A percentile compares a stretch with the other conserved stretches of the same genome.
Conservation (phyloP, 2,888 invertebrate genomes). For the Agriotes lineatus region DNA sequence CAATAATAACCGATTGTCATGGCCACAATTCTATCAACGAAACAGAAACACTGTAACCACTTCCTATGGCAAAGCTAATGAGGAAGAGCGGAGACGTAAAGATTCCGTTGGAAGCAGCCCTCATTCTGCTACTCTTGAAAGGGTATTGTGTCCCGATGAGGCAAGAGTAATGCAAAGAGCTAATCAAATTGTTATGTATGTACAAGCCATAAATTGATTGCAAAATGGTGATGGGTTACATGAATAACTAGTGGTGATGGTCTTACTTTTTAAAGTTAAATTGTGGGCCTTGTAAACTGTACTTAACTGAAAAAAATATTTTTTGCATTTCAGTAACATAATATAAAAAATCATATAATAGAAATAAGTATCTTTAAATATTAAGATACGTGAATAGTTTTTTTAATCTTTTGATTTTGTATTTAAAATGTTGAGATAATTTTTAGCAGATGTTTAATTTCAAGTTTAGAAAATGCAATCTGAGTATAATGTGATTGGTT, state of each 20-base stretch:
- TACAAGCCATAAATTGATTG: constrained; percentile 55
- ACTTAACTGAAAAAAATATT: too few species aligned
- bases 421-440: too few species aligned
- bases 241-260: constrained; percentile 8
- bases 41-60: constrained; percentile 54
- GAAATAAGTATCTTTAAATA: too few species aligned
- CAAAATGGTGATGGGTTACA: constrained; percentile 38
- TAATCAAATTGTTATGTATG: constrained; percentile 91
- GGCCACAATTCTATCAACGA: constrained; percentile 69
- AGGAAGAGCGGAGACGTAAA: constrained; percentile 64
- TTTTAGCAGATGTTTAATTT: too few species aligned
- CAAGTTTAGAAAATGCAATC: too few species aligned
- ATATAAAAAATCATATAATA: too few species aligned
- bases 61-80: constrained; percentile 57
- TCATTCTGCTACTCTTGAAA: constrained; percentile 69
- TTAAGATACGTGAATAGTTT: too few species aligned
- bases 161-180: constrained; percentile 87
- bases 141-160: constrained; percentile 77
- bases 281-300: too few species aligned
- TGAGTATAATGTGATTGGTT: too few species aligned
- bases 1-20: constrained; percentile 70
- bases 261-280: too few species aligned
- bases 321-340: too few species aligned
- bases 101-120: constrained; percentile 62
- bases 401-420: too few species aligned